Conservation (phyloP, 2,797 vertebrate species). For the Thunnus albacares region DNA sequence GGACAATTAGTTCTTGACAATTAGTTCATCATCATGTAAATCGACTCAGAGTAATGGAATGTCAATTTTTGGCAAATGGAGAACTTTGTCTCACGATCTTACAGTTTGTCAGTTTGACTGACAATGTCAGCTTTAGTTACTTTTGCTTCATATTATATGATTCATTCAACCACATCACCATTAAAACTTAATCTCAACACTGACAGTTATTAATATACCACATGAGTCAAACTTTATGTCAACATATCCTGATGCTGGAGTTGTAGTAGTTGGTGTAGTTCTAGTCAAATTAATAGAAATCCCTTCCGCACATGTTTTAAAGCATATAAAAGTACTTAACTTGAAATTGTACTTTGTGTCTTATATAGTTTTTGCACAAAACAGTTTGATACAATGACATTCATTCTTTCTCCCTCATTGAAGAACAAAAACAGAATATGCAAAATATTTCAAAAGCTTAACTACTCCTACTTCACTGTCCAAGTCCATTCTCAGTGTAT, state of each 20-base stretch:
- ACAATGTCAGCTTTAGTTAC: slow-evolving; percentile 61
- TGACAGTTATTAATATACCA: slow-evolving; percentile 33
- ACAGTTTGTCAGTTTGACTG: slow-evolving; percentile 75
- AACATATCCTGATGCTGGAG: slow-evolving; percentile 3
- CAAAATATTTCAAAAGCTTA: neutral
- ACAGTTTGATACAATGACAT: neutral
- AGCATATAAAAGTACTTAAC: neutral
- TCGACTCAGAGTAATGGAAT: slow-evolving; percentile 50
- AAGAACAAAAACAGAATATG: neutral
- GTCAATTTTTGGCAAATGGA: slow-evolving; percentile 53
- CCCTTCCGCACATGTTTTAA: neutral
- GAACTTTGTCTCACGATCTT: slow-evolving; percentile 26
- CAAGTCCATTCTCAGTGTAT: neutral
- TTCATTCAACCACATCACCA: slow-evolving; percentile 50
- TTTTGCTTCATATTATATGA: slow-evolving; percentile 56
- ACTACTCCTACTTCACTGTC: neutral
- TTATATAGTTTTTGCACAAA: neutral
- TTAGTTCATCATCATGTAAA: slow-evolving; percentile 48
- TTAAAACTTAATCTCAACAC: slow-evolving; percentile 55
- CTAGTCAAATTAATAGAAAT: slow-evolving; percentile 12
- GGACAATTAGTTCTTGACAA: slow-evolving; percentile 67
- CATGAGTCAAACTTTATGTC: slow-evolving; percentile 38
- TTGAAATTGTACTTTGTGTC: neutral
- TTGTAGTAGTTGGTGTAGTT: slow-evolving; percentile 8
- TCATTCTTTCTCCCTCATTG: neutral